Conservation (phyloP, 2,888 invertebrate genomes). For the Sesia bembeciformis region DNA sequence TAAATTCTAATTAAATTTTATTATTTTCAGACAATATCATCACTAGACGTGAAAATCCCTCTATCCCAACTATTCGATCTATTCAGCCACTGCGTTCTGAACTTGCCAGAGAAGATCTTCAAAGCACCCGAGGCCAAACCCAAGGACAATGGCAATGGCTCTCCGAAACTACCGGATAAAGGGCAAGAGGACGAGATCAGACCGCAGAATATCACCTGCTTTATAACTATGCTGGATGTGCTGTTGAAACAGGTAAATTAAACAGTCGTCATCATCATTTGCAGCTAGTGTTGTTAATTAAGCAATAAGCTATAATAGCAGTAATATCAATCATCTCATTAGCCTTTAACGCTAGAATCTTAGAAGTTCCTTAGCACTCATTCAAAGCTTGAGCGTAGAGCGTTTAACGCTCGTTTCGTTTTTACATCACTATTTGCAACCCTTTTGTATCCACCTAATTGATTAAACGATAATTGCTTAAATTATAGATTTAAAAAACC, state of each 20-base stretch:
- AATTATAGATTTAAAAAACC: no score
- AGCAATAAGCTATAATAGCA: no score
- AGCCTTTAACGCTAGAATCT: no score
- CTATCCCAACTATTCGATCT: slow-evolving; percentile 89
- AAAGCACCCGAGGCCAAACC: slow-evolving; percentile 38
- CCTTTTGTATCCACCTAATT: no score
- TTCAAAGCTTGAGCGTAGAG: no score
- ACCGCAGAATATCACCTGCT: slow-evolving; percentile 92
- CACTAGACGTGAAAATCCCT: slow-evolving; percentile 92
- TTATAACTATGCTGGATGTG: slow-evolving; percentile 96
- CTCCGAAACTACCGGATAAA: slow-evolving; percentile 30
- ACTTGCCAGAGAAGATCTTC: slow-evolving; percentile 56
- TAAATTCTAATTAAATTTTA: background rate
- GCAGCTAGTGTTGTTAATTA: background rate
- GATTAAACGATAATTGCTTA: no score
- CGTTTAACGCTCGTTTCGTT: no score
- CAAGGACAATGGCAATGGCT: slow-evolving; percentile 32
- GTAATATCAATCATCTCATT: no score
- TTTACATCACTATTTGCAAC: no score
- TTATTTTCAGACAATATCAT: slow-evolving; percentile 81
- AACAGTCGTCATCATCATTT: background rate
- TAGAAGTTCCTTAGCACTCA: no score
- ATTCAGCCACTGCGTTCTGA: slow-evolving; percentile 90
- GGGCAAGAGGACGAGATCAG: slow-evolving; percentile 70
- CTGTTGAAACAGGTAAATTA: slow-evolving; percentile 87